Evolutionary conservation across 30 jellyfish, hydroid and myxozoan genomes (phyloP), one percentile per base, ranked within the genome.

Genomic region (Clytia hemisphaerica): DNA sequence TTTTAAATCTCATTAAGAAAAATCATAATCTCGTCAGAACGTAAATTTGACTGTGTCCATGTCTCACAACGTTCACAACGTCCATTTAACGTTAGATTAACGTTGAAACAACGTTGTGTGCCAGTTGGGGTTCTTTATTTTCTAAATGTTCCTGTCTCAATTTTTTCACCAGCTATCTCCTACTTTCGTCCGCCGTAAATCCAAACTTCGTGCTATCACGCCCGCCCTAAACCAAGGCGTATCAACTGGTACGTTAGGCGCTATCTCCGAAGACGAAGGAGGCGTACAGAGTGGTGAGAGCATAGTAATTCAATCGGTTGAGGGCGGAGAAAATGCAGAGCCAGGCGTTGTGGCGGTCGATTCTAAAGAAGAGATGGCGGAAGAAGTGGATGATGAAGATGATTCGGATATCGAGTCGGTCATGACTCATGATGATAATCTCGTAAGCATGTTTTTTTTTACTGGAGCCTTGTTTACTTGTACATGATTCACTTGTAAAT

Each of bases 401-500:
- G 70, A 57, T 57, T 57, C 70, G 16, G 70, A 57, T 21, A 57
- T 57, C 15, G 70, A 57, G 25, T 57, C 70, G 33, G 42, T 57
- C 25, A 57, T 57, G 70, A 4, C 25, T 2, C 4, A 44, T 57
- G 70, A 65, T 37, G 67, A 34, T 37, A 18, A 35, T 19, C 37
- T 61, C 37, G 78, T 65, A 37, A 7, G 67, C 44, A 7, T 21
- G 24, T 32, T 6, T 21, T 2, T 48, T 5, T 9, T 2, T 48
- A 9, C 9, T 48, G 6, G n/a, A n/a, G n/a, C n/a, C n/a, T n/a
- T n/a, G n/a, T n/a, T n/a, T n/a, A n/a, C n/a, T n/a, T n/a, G n/a
- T n/a, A n/a, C n/a, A n/a, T n/a, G n/a, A n/a, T n/a, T n/a, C n/a
- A n/a, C n/a, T n/a, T n/a, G n/a, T n/a, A n/a, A n/a, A n/a, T n/a